Evolutionary conservation across 2,113 vertebrate species (phyloP).

Genomic region (Conger conger): DNA sequence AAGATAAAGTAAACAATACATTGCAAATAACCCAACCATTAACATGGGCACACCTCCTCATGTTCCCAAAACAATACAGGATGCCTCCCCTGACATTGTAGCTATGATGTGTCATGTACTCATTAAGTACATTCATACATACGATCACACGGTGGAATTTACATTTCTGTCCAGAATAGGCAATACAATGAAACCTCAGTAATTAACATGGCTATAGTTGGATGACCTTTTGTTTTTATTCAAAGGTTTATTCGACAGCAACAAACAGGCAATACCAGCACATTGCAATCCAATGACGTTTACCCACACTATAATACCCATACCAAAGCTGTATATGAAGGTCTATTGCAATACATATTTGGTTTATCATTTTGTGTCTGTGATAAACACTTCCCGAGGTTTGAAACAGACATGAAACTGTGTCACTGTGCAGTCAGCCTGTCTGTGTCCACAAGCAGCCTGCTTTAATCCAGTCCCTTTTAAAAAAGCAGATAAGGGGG

Average conservation of each 20-base stretch:
- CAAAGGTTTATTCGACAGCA: background rate
- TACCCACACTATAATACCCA: background rate
- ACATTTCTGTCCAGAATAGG: background rate
- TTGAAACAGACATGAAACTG: conserved; percentile 55
- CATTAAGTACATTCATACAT: background rate
- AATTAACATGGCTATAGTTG: background rate
- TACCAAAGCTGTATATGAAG: background rate
- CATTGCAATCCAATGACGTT: background rate
- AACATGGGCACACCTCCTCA: background rate
- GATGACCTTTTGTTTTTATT: background rate
- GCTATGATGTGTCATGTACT: background rate
- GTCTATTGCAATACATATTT: background rate
- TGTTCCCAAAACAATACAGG: background rate
- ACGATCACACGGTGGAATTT: background rate
- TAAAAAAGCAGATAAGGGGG: conserved; percentile 60
- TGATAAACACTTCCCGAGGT: conserved; percentile 48
- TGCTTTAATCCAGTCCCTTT: conserved; percentile 63
- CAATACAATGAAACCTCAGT: background rate
- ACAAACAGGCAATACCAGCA: background rate
- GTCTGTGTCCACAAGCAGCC: conserved; percentile 53
- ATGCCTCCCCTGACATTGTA: background rate
- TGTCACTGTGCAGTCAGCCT: conserved; percentile 55
- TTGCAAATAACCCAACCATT: background rate
- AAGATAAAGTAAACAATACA: conserved; percentile 27
- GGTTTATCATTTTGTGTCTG: conserved; percentile 10